phyloP scores from a whole-genome alignment of 2,113 vertebrate genomes.

The Oryzias melastigma region DNA sequence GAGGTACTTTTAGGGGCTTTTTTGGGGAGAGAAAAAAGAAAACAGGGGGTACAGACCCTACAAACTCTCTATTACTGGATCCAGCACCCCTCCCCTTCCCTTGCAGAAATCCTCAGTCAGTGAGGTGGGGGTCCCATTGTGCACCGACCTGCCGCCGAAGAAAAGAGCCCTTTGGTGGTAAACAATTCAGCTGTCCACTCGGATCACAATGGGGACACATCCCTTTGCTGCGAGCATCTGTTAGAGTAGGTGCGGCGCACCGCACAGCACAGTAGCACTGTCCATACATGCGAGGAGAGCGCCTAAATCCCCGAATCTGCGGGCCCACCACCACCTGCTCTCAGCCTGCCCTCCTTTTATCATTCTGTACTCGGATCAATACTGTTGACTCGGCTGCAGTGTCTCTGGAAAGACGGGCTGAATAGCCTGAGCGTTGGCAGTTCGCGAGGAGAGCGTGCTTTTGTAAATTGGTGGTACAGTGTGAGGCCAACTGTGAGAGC shows the following conservation, averaged over 20 bases:
- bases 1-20: constrained; percentile 62
- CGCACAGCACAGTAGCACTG: constrained; percentile 40
- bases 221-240: constrained; percentile 75
- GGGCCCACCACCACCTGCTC: constrained; percentile 71
- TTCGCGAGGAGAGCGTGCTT: constrained; percentile 44
- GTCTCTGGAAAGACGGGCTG: constrained; percentile 54
- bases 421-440: constrained; percentile 42
- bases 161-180: constrained; percentile 72
- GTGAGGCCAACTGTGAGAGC: constrained; percentile 48
- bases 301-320: constrained; percentile 69
- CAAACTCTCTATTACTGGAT: constrained; percentile 44
- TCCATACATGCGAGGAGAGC: constrained; percentile 50
- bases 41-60: constrained; percentile 56
- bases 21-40: constrained; percentile 52
- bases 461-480: constrained; percentile 45
- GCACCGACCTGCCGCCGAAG: constrained; percentile 56
- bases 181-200: constrained; percentile 78
- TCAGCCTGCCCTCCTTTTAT: constrained; percentile 52
- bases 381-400: constrained; percentile 59
- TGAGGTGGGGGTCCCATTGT: constrained; percentile 67
- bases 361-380: constrained; percentile 64
- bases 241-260: constrained; percentile 52
- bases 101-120: constrained; percentile 60
- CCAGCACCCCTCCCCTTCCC: constrained; percentile 2
- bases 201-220: constrained; percentile 75